Evolutionary conservation across 2,113 vertebrate species (phyloP).

Genomic region (Sphyrna mokarran): DNA sequence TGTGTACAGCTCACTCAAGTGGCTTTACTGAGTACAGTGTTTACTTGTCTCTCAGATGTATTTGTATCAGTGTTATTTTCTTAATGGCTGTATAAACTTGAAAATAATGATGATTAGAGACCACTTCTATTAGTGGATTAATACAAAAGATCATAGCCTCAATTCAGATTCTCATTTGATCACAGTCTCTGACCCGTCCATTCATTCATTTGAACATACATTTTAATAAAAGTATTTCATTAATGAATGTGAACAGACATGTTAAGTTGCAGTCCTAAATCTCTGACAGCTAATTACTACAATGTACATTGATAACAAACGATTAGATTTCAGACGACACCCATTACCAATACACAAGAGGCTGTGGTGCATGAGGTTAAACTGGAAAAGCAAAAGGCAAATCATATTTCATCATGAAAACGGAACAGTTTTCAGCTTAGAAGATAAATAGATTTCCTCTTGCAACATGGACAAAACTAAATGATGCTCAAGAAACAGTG

Average conservation of each 20-base stretch:
- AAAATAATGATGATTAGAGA: slow-evolving; percentile 86
- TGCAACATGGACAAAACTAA: background rate
- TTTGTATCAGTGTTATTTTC: background rate
- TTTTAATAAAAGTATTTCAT: slow-evolving; percentile 92
- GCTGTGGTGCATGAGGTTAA: background rate
- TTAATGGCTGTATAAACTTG: slow-evolving; percentile 53
- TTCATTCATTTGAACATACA: slow-evolving; percentile 85
- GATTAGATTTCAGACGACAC: slow-evolving; percentile 68
- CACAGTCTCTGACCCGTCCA: slow-evolving; percentile 63
- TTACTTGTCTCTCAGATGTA: background rate
- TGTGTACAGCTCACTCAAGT: background rate
- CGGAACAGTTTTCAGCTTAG: background rate
- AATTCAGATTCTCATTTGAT: slow-evolving; percentile 64
- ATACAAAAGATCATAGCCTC: slow-evolving; percentile 67
- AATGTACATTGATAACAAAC: slow-evolving; percentile 86
- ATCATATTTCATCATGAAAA: background rate
- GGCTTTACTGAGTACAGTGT: background rate
- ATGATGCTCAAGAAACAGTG: background rate
- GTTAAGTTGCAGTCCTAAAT: slow-evolving; percentile 84
- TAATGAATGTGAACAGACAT: slow-evolving; percentile 95
- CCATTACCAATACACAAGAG: slow-evolving; percentile 49
- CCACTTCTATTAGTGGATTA: slow-evolving; percentile 83
- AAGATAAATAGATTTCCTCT: background rate
- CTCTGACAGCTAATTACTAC: slow-evolving; percentile 98
- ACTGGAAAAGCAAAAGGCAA: background rate